These are phyloP conservation scores for Sphenopsis melanotis DNA, from an alignment of 2,797 vertebrate genomes.

Conservation along the genomic window DNA sequence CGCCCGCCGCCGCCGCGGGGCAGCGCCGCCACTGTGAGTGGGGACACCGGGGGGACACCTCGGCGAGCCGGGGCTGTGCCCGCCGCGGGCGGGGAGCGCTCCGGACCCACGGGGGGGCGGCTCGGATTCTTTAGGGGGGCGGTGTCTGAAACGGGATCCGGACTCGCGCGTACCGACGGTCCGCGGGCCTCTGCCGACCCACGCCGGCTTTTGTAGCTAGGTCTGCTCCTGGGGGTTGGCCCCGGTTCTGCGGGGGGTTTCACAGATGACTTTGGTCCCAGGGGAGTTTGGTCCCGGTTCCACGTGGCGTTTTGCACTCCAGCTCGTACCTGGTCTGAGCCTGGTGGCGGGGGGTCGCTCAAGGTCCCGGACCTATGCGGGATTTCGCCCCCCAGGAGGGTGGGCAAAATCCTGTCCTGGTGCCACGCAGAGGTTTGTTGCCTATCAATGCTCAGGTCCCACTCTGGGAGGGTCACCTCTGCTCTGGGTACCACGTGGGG, in stretches of 20 bases:
- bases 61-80: not conserved
- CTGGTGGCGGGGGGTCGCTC: not conserved
- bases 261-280: not conserved
- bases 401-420: not conserved
- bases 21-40: conserved; percentile 39
- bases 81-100: not conserved
- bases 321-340: too few relatives aligned
- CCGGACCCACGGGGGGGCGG: not conserved
- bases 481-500: not conserved
- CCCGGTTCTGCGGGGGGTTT: not conserved
- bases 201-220: not conserved
- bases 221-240: not conserved
- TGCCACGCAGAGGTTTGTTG: not conserved
- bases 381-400: not conserved
- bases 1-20: not conserved
- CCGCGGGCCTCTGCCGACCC: not conserved
- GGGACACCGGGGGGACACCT: not conserved
- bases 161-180: not conserved
- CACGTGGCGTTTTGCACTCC: not conserved
- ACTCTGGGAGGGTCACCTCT: not conserved
- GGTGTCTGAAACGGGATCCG: not conserved
- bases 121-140: not conserved
- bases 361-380: fast-evolving
- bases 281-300: not conserved
- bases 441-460: not conserved